Conservation (phyloP, 2,888 invertebrate species). For the Cremastinae sp. region DNA sequence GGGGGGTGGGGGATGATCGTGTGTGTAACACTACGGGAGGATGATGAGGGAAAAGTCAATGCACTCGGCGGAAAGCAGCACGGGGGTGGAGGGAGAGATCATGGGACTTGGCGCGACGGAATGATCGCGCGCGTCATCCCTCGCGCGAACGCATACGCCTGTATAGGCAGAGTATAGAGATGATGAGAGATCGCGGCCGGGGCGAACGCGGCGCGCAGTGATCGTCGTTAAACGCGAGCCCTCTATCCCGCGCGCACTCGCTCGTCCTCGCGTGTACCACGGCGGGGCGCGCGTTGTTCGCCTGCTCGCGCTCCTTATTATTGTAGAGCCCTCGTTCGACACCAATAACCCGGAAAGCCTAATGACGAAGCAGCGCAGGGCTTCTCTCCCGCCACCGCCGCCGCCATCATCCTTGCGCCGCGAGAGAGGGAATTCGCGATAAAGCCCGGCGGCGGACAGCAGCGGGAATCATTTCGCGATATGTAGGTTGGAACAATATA, state of each 20-base stretch:
- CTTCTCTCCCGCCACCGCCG: constrained; percentile 31
- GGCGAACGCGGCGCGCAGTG: constrained; percentile 55
- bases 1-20: not conserved
- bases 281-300: no score
- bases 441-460: constrained; percentile 17
- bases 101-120: constrained; percentile 62
- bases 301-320: constrained; percentile 13
- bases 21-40: not conserved
- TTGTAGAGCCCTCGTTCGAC: constrained; percentile 22
- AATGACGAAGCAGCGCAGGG: constrained; percentile 47
- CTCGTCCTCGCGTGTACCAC: constrained; percentile 18
- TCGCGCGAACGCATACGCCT: no score
- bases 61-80: constrained; percentile 2
- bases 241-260: constrained; percentile 35
- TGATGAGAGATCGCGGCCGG: no score
- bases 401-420: no score
- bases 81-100: constrained; percentile 45
- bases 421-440: constrained; percentile 23
- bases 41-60: not conserved
- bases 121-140: constrained; percentile 65
- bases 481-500: no score
- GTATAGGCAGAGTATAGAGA: constrained; percentile 40
- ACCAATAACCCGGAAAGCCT: constrained; percentile 20
- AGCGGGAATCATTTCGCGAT: not conserved
- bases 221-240: constrained; percentile 71